Percentiles rank a stretch among this genome's conserved stretches.
phyloP scores from a whole-genome alignment of 2,888 invertebrate species.

The Osedax frankpressi region DNA sequence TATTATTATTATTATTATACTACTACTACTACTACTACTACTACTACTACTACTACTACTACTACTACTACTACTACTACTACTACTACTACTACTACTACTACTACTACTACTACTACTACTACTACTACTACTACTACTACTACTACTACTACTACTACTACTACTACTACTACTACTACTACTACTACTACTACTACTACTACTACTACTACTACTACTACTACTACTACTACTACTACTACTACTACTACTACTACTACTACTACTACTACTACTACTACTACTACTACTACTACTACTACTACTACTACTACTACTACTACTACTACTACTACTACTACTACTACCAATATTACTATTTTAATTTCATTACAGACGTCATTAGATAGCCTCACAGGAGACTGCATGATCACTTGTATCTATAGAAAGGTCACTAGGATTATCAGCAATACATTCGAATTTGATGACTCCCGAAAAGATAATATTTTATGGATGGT shows the following conservation, averaged over 20 bases:
- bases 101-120: background rate
- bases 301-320: background rate
- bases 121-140: background rate
- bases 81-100: background rate
- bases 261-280: background rate
- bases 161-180: background rate
- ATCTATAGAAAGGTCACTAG: background rate
- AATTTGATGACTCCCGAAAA: background rate
- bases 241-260: background rate
- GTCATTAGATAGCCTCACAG: too few species aligned
- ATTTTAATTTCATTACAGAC: background rate
- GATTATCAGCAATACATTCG: background rate
- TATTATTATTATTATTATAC: background rate
- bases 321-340: background rate
- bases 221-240: background rate
- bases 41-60: background rate
- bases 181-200: background rate
- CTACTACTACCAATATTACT: background rate
- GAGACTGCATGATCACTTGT: background rate
- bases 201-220: background rate
- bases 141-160: background rate
- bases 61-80: background rate
- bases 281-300: background rate
- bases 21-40: background rate
- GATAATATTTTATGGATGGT: background rate